Evolutionary conservation across 2,797 vertebrate genomes (phyloP), one percentile per base, ranked within the genome.

Genomic region (Antrozous pallidus): DNA sequence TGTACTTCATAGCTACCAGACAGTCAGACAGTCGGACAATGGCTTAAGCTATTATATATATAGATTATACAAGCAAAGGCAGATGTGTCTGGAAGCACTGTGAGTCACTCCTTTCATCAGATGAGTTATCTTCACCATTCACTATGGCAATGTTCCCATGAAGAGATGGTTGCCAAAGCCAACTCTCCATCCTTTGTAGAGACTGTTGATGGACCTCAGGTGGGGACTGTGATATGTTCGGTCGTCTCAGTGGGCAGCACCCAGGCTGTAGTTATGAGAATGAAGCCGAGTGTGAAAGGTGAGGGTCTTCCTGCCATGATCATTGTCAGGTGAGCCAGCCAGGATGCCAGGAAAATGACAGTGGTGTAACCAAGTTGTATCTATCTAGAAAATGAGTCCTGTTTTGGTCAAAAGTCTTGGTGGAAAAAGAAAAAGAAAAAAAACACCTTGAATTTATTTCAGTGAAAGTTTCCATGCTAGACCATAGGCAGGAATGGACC

Each of bases 121-220:
- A 71, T 3, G 65, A 47, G 17, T 42, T 16, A 12, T 11, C 42
- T 1, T n/a, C 11, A 3, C 20, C 80, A 22, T 22, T 33, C 17
- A 12, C 38, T 5, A 7, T 0, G 0, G 36, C 18, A 1, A n/a
- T 51, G 42, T 56, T 33, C 58, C 82, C 2, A 0, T 8, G 24
- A 10, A 51, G 9, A 17, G 22, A n/a, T 0, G 0, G 42, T 67
- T 33, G 13, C 80, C 20, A 28, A 49, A 51, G 65, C 31, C 67
- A 12, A 2, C n/a, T 3, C 42, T 18, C 51, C 51, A 40, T 4
- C 22, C 5, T 26, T 16, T 10, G 14, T 2, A 40, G 45, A 33
- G 11, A 9, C 31, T 3, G 0, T 42, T 28, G 45, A 8, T 17
- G 1, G 11, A 5, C 49, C 40, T 56, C 0, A 0, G 40, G 2